phyloP scores from a whole-genome alignment of 2,888 invertebrate species.

The Cataglyphis livida region DNA sequence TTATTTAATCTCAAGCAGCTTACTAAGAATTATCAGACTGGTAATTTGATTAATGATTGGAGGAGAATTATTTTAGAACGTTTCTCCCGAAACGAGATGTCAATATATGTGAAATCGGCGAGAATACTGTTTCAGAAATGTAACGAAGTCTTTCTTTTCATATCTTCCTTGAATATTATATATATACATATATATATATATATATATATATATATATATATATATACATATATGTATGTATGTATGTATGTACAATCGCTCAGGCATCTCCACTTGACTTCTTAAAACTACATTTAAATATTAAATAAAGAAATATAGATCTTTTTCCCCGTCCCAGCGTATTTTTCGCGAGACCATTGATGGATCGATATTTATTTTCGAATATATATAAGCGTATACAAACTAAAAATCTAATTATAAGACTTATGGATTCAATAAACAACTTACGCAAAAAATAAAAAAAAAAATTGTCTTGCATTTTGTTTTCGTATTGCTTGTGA shows the following conservation, averaged over 20 bases:
- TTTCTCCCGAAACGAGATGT: background rate
- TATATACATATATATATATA: background rate
- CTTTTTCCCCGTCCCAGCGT: background rate
- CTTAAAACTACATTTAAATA: constrained; percentile 8
- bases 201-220: no score
- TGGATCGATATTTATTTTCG: constrained; percentile 57
- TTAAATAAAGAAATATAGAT: background rate
- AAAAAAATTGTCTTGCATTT: background rate
- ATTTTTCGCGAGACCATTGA: constrained; percentile 1
- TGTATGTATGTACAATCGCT: background rate
- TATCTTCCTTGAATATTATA: constrained; percentile 7
- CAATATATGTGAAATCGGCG: background rate
- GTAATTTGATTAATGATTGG: background rate
- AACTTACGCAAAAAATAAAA: constrained; percentile 13
- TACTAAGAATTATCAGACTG: background rate
- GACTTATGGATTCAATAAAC: constrained; percentile 54
- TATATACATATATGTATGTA: background rate
- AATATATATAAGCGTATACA: constrained; percentile 41
- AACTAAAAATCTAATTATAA: constrained; percentile 56
- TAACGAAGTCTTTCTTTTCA: background rate
- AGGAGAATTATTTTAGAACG: constrained; percentile 5
- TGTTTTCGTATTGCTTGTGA: constrained; percentile 11
- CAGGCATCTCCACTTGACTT: constrained; percentile 34
- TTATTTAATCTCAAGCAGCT: background rate
- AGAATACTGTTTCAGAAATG: background rate